Evolutionary conservation across 2,113 vertebrate genomes (phyloP).

Genomic region (Porphyrio hochstetteri): DNA sequence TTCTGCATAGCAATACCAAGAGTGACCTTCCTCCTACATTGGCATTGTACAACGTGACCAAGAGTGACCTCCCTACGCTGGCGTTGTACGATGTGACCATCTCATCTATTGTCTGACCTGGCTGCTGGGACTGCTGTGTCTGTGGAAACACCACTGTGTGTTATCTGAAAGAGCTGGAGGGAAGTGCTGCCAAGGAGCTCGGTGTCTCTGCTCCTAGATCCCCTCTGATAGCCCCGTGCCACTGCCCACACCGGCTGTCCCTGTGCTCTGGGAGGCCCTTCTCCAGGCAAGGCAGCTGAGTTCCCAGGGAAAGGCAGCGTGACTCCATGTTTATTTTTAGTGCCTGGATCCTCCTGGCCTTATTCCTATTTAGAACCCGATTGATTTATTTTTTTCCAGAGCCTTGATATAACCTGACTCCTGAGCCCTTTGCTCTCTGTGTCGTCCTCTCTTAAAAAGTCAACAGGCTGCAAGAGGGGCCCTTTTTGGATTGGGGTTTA

Average conservation of each 20-base stretch:
- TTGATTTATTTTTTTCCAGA: neutral
- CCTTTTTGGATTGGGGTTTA: neutral
- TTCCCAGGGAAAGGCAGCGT: neutral
- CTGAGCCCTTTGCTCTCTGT: neutral
- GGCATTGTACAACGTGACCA: neutral
- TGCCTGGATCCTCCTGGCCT: neutral
- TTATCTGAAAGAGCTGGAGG: neutral
- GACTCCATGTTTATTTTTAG: neutral
- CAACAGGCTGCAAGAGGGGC: neutral
- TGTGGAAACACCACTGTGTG: neutral
- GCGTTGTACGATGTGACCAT: rapidly evolving
- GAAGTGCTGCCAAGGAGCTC: rapidly evolving
- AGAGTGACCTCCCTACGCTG: rapidly evolving
- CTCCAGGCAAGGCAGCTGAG: neutral
- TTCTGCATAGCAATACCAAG: neutral
- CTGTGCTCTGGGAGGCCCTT: neutral
- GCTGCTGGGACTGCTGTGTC: neutral
- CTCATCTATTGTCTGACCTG: neutral
- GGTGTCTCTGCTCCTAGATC: neutral
- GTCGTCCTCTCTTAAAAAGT: neutral
- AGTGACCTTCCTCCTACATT: rapidly evolving
- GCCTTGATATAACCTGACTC: neutral
- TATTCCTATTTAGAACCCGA: neutral
- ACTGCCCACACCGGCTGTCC: rapidly evolving
- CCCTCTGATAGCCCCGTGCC: rapidly evolving